These are phyloP conservation scores for Arctia plantaginis DNA, from an alignment of 2,888 invertebrate genomes.

Conservation along the genomic window DNA sequence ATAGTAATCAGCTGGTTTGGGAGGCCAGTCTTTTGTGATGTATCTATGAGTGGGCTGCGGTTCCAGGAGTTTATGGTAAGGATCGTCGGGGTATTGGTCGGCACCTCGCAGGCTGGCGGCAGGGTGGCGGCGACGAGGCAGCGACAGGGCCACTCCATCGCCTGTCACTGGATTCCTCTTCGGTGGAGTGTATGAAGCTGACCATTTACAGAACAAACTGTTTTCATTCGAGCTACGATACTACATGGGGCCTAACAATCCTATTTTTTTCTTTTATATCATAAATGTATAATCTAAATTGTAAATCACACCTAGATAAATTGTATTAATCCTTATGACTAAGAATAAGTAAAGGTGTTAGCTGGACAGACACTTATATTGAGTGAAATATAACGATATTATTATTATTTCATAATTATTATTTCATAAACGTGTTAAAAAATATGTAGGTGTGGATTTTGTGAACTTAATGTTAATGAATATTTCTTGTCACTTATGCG, in stretches of 20 bases:
- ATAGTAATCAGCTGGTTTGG: constrained; percentile 78
- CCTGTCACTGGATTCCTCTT: constrained; percentile 89
- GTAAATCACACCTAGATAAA: constrained; percentile 8
- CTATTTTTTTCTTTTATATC: constrained; percentile 10
- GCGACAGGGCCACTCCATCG: constrained; percentile 86
- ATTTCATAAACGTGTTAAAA: neutral
- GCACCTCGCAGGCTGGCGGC: constrained; percentile 84
- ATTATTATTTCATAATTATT: constrained; percentile 29
- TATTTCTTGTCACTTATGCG: neutral
- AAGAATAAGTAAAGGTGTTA: constrained; percentile 22
- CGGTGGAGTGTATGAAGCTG: constrained; percentile 83
- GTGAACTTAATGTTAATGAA: constrained; percentile 28
- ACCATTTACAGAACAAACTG: constrained; percentile 82
- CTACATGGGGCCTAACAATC: constrained; percentile 30
- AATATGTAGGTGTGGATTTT: constrained; percentile 51
- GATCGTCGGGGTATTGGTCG: constrained; percentile 66
- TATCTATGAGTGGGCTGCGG: constrained; percentile 81
- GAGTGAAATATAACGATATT: constrained; percentile 15
- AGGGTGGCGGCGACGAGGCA: constrained; percentile 82
- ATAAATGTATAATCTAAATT: constrained; percentile 4
- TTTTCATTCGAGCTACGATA: constrained; percentile 73
- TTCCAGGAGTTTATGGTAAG: constrained; percentile 65
- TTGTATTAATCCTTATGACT: constrained; percentile 20
- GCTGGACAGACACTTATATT: constrained; percentile 23
- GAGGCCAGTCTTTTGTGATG: constrained; percentile 76